phyloP scores from a whole-genome alignment of 1,140 invertebrate genomes.

The Semibalanus balanoides region DNA sequence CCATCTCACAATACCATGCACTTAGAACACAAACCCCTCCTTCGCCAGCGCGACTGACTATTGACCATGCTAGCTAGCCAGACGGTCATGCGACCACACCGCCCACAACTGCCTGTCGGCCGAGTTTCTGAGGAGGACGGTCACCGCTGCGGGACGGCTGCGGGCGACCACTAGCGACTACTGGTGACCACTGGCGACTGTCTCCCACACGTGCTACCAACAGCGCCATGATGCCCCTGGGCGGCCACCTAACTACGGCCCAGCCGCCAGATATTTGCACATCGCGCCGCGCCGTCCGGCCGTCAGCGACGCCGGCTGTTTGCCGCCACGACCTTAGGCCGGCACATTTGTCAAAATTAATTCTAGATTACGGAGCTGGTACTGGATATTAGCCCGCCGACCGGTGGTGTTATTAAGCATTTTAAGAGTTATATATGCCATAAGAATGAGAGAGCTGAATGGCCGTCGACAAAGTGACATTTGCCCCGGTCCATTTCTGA shows the following conservation, averaged over 20 bases:
- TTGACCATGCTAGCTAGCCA: too few relatives aligned
- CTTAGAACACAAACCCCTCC: too few relatives aligned
- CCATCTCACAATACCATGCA: too few relatives aligned
- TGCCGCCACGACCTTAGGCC: not conserved
- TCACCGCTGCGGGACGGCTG: too few relatives aligned
- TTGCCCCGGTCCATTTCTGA: not conserved
- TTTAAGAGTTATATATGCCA: constrained; percentile 2
- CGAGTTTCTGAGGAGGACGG: too few relatives aligned
- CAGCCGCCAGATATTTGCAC: not conserved
- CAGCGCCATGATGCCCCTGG: not conserved
- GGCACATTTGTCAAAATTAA: constrained; percentile 1
- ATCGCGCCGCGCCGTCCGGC: too few relatives aligned
- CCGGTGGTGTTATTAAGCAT: constrained; percentile 1
- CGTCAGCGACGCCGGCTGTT: not conserved
- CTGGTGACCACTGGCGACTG: too few relatives aligned
- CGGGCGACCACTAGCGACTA: too few relatives aligned
- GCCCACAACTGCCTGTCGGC: too few relatives aligned
- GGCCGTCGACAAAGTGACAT: not conserved
- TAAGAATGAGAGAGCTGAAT: not conserved
- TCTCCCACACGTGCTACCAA: not conserved
- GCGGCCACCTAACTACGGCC: not conserved
- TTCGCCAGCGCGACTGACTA: too few relatives aligned
- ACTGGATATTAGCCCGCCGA: not conserved
- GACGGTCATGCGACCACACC: too few relatives aligned
- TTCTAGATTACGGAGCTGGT: not conserved